phyloP scores from a whole-genome alignment of 2,113 vertebrate genomes.

The Globicephala melas region DNA sequence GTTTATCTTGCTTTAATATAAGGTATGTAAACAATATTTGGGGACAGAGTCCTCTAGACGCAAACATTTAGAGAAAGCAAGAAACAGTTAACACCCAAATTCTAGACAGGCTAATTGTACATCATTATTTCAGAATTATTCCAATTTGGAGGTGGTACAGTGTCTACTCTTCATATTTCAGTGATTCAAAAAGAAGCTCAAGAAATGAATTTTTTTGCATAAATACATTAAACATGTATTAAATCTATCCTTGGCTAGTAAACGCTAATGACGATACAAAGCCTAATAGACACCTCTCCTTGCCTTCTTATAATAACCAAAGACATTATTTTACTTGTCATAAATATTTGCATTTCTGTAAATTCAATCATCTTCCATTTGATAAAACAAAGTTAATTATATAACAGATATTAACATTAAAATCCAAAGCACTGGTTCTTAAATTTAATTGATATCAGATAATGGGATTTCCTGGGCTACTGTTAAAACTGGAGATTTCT shows the following conservation, averaged over 20 bases:
- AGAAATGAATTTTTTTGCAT: neutral
- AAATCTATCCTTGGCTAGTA: neutral
- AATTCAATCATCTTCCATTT: neutral
- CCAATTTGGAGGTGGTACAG: neutral
- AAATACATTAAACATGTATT: neutral
- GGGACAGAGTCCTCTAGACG: neutral
- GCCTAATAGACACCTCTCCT: neutral
- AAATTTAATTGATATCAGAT: neutral
- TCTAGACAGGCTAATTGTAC: neutral
- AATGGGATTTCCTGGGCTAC: neutral
- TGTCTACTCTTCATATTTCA: neutral
- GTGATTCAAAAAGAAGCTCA: neutral
- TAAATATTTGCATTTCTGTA: neutral
- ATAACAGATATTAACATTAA: neutral
- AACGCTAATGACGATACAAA: neutral
- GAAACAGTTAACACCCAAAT: neutral
- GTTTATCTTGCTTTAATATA: neutral
- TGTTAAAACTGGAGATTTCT: neutral
- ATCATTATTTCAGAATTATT: neutral
- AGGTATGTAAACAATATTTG: neutral
- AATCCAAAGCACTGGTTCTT: neutral
- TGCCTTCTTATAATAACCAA: neutral
- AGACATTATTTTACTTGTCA: neutral
- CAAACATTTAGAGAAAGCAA: neutral
- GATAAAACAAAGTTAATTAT: neutral